Evolutionary conservation across 2,888 invertebrate genomes (phyloP).

Genomic region (Drosophila limbata): DNA sequence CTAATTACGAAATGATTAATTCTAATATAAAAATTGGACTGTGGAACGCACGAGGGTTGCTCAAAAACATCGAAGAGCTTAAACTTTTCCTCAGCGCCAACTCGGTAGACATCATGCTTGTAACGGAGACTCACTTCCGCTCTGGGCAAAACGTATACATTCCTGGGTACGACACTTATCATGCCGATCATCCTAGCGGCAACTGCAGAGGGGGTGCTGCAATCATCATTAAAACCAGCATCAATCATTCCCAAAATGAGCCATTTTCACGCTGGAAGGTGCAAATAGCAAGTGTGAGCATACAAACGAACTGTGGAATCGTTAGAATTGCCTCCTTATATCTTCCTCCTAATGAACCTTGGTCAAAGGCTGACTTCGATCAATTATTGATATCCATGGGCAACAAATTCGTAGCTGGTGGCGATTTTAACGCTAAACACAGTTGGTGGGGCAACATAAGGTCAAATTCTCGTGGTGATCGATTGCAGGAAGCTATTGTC

Average conservation of each 20-base stretch:
- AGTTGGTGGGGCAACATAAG: no score
- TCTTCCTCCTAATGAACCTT: constrained; percentile 1
- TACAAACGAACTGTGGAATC: constrained; percentile 7
- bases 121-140: constrained; percentile 14
- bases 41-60: constrained; percentile 11
- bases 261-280: constrained; percentile 2
- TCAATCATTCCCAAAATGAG: constrained; percentile 1
- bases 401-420: no score
- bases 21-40: constrained; percentile 21
- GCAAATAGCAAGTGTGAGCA: constrained; percentile 5
- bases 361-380: no score
- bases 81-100: not conserved
- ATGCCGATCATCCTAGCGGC: constrained; percentile 12
- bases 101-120: constrained; percentile 12
- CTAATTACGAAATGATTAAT: constrained; percentile 12
- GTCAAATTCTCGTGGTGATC: no score
- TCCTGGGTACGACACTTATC: constrained; percentile 11
- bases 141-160: constrained; percentile 2
- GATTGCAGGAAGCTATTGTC: no score
- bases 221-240: constrained; percentile 1
- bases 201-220: constrained; percentile 9
- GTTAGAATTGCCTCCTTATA: constrained; percentile 4
- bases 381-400: no score
- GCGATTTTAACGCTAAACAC: no score
- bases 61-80: no score